Evolutionary conservation across 2,888 invertebrate genomes (phyloP).

Genomic region (Ischnura elegans): DNA sequence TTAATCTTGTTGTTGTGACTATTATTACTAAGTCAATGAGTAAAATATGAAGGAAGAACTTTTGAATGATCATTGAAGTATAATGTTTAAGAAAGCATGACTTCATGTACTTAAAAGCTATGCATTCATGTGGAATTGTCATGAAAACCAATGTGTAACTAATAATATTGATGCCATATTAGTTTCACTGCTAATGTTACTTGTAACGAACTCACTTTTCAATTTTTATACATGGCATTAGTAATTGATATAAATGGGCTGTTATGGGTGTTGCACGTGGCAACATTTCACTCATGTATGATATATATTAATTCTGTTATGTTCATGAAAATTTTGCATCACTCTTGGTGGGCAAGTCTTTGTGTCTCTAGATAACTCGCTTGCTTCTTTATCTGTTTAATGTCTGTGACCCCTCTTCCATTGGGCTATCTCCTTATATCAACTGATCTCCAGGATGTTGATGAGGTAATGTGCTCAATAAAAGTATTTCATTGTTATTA

Average conservation of each 20-base stretch:
- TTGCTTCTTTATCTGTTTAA: slow-evolving; percentile 67
- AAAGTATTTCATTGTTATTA: slow-evolving; percentile 50
- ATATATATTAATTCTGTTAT: slow-evolving; percentile 41
- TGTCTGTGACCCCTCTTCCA: slow-evolving; percentile 67
- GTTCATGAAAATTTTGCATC: slow-evolving; percentile 40
- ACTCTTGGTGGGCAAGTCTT: slow-evolving; percentile 62
- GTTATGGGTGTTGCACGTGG: slow-evolving; percentile 61
- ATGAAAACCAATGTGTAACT: slow-evolving; percentile 30
- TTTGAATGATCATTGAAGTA: slow-evolving; percentile 44
- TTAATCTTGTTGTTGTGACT: not conserved
- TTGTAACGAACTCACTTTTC: slow-evolving; percentile 41
- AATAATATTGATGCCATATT: slow-evolving; percentile 44
- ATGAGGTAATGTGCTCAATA: slow-evolving; percentile 64
- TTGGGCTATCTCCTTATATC: slow-evolving; percentile 67
- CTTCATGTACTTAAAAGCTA: slow-evolving; percentile 32
- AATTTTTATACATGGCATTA: slow-evolving; percentile 55
- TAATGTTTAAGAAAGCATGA: slow-evolving; percentile 17
- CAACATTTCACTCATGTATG: slow-evolving; percentile 61
- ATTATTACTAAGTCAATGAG: not conserved
- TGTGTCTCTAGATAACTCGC: slow-evolving; percentile 64
- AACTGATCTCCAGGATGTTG: slow-evolving; percentile 65
- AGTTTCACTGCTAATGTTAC: slow-evolving; percentile 59
- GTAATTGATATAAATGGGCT: slow-evolving; percentile 57
- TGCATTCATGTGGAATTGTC: slow-evolving; percentile 59
- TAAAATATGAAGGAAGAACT: slow-evolving; percentile 24